phyloP scores from a whole-genome alignment of 2,113 vertebrate species.

The Sinocyclocheilus rhinocerous region DNA sequence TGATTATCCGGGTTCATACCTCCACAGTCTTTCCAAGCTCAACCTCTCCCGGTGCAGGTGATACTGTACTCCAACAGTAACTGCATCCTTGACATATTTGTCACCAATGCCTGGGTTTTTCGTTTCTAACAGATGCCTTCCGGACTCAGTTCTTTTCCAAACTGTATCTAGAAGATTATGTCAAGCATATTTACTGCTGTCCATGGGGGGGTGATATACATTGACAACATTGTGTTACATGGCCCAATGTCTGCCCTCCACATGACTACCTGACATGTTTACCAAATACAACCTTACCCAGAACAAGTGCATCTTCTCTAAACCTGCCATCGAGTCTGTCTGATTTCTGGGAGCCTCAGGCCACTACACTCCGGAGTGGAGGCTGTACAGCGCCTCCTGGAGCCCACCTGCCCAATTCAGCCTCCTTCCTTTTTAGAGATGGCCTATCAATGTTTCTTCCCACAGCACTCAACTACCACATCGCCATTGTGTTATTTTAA shows the following conservation, averaged over 20 bases:
- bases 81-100: not conserved
- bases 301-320: constrained; percentile 23
- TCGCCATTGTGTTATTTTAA: not conserved
- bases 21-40: not conserved
- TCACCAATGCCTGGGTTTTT: not conserved
- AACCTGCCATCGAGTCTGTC: constrained; percentile 3
- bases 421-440: not conserved
- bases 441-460: not conserved
- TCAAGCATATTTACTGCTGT: constrained; percentile 3
- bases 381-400: constrained; percentile 39
- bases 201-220: constrained; percentile 10
- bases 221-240: not conserved
- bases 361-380: not conserved
- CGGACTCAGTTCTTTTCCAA: not conserved
- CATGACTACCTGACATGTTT: constrained; percentile 17
- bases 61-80: not conserved
- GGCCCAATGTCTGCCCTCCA: not conserved
- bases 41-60: not conserved
- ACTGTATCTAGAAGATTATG: constrained; percentile 27
- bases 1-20: not conserved
- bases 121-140: not conserved
- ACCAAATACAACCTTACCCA: constrained; percentile 19
- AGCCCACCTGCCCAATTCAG: constrained; percentile 17
- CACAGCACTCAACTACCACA: not conserved
- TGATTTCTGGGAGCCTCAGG: constrained; percentile 17